Conservation (phyloP, 2,113 vertebrate species). For the Channa maculata region DNA sequence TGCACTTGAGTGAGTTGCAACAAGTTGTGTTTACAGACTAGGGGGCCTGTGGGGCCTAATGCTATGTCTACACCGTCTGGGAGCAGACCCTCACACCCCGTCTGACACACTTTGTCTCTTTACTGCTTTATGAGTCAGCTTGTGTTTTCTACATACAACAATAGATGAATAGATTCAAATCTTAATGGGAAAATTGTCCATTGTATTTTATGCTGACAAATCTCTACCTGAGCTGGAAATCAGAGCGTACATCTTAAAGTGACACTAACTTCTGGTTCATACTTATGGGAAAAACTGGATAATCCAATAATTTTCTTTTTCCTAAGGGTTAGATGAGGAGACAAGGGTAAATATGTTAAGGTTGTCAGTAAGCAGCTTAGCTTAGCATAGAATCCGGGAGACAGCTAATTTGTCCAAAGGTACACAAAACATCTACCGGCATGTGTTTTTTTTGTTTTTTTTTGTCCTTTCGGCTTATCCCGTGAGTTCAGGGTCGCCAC, state of each 20-base stretch:
- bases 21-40: constrained; percentile 71
- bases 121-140: constrained; percentile 46
- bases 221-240: neutral
- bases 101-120: constrained; percentile 45
- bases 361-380: no score
- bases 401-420: no score
- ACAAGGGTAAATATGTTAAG: no score
- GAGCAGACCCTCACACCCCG: constrained; percentile 42
- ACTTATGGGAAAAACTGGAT: no score
- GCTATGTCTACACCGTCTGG: constrained; percentile 46
- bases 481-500: no score
- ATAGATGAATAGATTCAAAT: constrained; percentile 9
- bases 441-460: no score
- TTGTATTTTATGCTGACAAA: neutral
- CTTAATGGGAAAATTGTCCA: constrained; percentile 1
- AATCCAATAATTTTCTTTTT: no score
- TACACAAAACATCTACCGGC: no score
- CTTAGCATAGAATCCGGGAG: no score
- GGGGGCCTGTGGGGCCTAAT: constrained; percentile 59
- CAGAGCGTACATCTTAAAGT: constrained; percentile 10
- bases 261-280: neutral
- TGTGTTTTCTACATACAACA: constrained; percentile 34
- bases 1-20: constrained; percentile 53
- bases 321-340: no score
- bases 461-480: no score